Percentiles rank a stretch among this genome's conserved stretches.
phyloP scores from a whole-genome alignment of 2,113 vertebrate species.

The Herpetotheres cachinnans region DNA sequence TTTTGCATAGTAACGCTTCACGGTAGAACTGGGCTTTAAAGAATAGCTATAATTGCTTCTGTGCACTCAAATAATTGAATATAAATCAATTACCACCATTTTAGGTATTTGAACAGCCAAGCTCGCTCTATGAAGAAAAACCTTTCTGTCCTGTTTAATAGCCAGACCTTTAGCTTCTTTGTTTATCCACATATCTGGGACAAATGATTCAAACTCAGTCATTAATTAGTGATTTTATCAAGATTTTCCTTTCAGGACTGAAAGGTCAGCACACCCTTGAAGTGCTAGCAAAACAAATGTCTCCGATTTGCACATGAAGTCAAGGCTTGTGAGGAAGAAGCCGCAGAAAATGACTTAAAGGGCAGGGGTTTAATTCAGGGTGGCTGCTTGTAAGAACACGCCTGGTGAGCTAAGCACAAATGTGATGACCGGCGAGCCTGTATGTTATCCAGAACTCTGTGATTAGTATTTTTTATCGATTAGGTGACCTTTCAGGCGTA shows the following conservation, averaged over 20 bases:
- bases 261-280: slow-evolving; percentile 60
- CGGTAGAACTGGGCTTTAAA: neutral
- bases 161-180: slow-evolving; percentile 45
- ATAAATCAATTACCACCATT: slow-evolving; percentile 48
- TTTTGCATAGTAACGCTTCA: slow-evolving; percentile 18
- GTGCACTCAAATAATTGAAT: slow-evolving; percentile 35
- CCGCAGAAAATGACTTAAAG: slow-evolving; percentile 3
- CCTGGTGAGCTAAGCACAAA: neutral
- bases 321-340: slow-evolving; percentile 23
- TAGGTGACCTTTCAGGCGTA: neutral
- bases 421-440: neutral
- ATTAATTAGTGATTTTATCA: slow-evolving; percentile 48
- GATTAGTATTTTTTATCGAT: neutral
- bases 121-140: neutral
- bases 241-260: slow-evolving; percentile 47
- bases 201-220: slow-evolving; percentile 29
- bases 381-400: neutral
- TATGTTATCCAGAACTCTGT: neutral
- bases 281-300: slow-evolving; percentile 21
- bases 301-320: neutral
- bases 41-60: slow-evolving; percentile 40
- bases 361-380: neutral
- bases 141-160: slow-evolving; percentile 27
- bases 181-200: neutral
- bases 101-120: neutral